Conservation (phyloP, 2,113 vertebrate genomes). For the Elephas maximus region DNA sequence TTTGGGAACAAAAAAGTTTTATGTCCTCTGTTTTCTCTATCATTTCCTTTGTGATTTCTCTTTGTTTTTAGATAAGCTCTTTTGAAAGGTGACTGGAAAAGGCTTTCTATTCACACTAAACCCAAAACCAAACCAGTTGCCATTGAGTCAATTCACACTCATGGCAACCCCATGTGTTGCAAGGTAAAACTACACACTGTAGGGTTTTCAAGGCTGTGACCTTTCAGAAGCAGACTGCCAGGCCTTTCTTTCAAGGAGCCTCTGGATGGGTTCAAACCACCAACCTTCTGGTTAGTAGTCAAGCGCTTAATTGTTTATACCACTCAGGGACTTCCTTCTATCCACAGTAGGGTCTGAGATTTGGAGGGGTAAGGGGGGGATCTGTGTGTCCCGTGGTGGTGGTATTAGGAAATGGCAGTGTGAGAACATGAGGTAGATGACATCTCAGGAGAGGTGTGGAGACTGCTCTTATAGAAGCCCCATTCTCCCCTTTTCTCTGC, state of each 20-base stretch:
- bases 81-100: background rate
- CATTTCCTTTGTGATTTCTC: background rate
- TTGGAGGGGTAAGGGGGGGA: background rate
- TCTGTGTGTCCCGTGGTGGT: background rate
- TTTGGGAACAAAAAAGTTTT: background rate
- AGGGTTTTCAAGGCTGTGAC: background rate
- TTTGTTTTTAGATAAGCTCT: background rate
- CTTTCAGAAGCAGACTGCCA: background rate
- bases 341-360: background rate
- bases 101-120: background rate
- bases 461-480: background rate
- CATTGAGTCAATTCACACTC: background rate
- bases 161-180: background rate
- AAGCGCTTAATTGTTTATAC: background rate
- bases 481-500: conserved; percentile 4
- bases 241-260: background rate
- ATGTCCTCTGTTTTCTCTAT: background rate
- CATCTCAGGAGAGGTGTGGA: background rate
- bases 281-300: background rate
- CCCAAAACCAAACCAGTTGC: background rate
- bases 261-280: background rate
- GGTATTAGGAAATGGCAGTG: background rate
- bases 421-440: background rate
- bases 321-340: background rate
- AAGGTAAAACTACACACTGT: background rate